These are phyloP conservation scores for Xylota sylvarum DNA, from an alignment of 2,888 invertebrate species.

Conservation along the genomic window DNA sequence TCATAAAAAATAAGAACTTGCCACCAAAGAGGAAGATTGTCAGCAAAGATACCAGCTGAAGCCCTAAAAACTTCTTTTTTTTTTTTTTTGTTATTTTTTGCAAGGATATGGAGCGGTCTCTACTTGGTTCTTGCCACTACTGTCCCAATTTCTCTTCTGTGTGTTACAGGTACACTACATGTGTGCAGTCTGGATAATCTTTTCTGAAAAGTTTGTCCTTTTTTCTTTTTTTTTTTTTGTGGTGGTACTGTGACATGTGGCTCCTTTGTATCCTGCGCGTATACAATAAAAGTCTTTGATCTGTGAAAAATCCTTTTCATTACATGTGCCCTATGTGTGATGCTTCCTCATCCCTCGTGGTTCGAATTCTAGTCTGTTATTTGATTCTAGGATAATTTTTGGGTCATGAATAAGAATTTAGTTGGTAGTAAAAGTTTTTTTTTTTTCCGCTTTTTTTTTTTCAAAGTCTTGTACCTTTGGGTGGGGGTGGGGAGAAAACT, in stretches of 20 bases:
- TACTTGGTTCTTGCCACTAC: neutral
- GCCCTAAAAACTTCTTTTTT: conserved; percentile 6
- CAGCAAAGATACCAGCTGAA: conserved; percentile 42
- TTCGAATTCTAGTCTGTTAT: conserved; percentile 24
- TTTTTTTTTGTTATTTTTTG: neutral
- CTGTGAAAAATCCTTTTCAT: conserved; percentile 46
- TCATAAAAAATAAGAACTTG: conserved; percentile 59
- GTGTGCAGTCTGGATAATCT: conserved; percentile 47
- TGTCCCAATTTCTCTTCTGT: neutral
- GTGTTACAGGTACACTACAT: conserved; percentile 2
- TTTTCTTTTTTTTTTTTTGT: conserved; percentile 5
- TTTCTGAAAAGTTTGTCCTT: conserved; percentile 30
- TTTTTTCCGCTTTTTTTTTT: conserved; percentile 20
- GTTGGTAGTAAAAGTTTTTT: conserved; percentile 26
- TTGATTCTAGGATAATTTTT: conserved; percentile 67
- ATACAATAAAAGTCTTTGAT: conserved; percentile 55
- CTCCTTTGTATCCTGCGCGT: conserved; percentile 12
- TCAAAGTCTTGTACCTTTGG: conserved; percentile 12
- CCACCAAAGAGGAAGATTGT: conserved; percentile 45
- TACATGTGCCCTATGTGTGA: conserved; percentile 3
- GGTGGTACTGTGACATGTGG: neutral
- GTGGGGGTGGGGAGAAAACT: conserved; percentile 12
- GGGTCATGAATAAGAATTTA: conserved; percentile 62
- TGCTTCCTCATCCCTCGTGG: neutral
- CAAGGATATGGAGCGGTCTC: neutral